Evolutionary conservation across 2,113 vertebrate genomes (phyloP).

Genomic region (Lagopus muta): DNA sequence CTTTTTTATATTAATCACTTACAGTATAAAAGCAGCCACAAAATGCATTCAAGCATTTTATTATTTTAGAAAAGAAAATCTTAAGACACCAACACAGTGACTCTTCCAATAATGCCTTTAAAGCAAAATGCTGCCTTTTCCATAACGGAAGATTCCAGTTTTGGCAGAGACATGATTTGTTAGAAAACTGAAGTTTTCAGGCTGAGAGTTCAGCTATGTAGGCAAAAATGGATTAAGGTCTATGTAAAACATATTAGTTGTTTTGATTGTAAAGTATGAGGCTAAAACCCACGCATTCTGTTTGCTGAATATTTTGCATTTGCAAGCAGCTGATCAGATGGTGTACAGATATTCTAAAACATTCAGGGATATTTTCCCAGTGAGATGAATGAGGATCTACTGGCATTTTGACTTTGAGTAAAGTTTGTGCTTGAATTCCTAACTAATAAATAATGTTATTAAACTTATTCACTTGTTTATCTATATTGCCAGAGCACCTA

Average conservation of each 20-base stretch:
- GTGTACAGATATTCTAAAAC: not conserved
- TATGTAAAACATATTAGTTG: not conserved
- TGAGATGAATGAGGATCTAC: not conserved
- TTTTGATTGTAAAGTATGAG: not conserved
- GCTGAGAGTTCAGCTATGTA: not conserved
- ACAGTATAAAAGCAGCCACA: not conserved
- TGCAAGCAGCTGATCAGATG: not conserved
- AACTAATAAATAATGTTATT: not conserved
- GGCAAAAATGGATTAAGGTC: not conserved
- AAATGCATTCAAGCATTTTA: not conserved
- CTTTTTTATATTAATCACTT: not conserved
- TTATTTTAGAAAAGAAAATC: constrained; percentile 18
- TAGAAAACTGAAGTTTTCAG: not conserved
- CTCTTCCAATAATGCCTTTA: not conserved
- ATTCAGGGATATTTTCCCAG: not conserved
- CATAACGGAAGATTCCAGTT: not conserved
- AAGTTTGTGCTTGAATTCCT: not conserved
- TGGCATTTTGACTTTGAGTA: not conserved
- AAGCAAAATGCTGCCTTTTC: not conserved
- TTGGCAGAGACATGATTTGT: not conserved
- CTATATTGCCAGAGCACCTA: not conserved
- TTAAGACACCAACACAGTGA: not conserved
- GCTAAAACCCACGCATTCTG: not conserved
- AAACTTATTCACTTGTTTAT: not conserved
- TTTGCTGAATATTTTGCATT: not conserved